Evolutionary conservation across 2,797 vertebrate genomes (phyloP).

Genomic region (Setipinna tenuifilis): DNA sequence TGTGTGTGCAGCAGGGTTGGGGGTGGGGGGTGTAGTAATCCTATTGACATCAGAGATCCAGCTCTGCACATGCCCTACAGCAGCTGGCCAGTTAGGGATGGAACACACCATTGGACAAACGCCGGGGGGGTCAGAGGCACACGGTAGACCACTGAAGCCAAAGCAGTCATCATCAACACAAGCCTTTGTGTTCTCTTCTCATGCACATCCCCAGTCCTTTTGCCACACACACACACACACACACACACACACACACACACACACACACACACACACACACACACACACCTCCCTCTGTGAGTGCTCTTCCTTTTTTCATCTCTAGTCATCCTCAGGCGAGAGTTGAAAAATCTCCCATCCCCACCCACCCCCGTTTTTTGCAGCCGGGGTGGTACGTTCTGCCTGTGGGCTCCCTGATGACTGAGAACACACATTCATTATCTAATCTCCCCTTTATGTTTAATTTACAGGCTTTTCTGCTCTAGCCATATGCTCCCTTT

Average conservation of each 20-base stretch:
- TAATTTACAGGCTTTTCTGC: constrained; percentile 87
- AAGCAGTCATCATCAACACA: not conserved
- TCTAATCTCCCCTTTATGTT: constrained; percentile 89
- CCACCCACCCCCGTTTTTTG: constrained; percentile 30
- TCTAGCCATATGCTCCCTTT: constrained; percentile 86
- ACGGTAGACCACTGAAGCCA: not conserved
- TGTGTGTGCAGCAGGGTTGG: not conserved
- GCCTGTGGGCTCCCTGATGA: constrained; percentile 69
- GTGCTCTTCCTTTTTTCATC: constrained; percentile 8
- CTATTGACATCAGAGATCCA: constrained; percentile 66
- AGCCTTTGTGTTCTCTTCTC: not conserved
- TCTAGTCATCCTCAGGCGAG: not conserved
- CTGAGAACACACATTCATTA: constrained; percentile 84
- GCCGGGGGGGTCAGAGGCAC: not conserved
- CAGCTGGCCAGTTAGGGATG: constrained; percentile 70
- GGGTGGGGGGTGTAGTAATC: constrained; percentile 65
- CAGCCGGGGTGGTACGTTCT: constrained; percentile 59
- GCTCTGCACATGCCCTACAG: constrained; percentile 66
- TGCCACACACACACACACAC: too few relatives aligned
- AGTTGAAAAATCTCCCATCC: not conserved
- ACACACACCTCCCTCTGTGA: not conserved
- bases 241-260: too few relatives aligned
- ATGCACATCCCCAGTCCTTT: not conserved
- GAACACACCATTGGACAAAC: constrained; percentile 51
- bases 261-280: not conserved